Evolutionary conservation across 2,888 invertebrate species (phyloP), one percentile per base, ranked within the genome.

Genomic region (Aleiodes testaceus): DNA sequence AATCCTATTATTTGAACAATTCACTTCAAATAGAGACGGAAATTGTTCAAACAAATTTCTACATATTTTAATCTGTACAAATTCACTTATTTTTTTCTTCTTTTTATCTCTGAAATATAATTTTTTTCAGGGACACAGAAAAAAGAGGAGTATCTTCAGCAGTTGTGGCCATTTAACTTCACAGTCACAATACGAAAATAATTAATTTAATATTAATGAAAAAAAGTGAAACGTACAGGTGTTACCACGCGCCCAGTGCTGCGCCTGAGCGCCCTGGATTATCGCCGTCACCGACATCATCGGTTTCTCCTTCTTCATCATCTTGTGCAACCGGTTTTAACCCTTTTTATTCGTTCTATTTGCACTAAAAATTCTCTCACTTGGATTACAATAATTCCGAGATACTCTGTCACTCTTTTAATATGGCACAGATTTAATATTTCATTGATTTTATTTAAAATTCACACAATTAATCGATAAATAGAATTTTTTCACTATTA

Each of bases 291-390:
- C 94, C 87, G 94, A 94, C 93, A 94, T 93, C 90, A 94, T 94
- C 83, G 94, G 94, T 87, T 94, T 94, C 88, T 94, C 94, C 89
- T 94, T 94, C 90, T 94, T 94, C 91, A 94, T 92, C 93, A 94
- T 92, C 82, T 88, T 89, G 82, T 73, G 55, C 42, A 65, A 64
- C 53, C 64, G 53, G 68, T 66, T 26, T 30, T 22, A 22, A 42
- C 16, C 30, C 47, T 42, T 16, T 59, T 20, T 30, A 22, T 20
- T 9, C 16, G 18, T 42, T 52, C 36, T 55, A 11, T 65, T 16
- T 14, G 9, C 26, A 44, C 45, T 45, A 4, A 30, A 61, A 53
- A 47, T 59, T 49, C n/a, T 59, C 66, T 50, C 50, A 55, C 30
- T 12, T 49, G 9, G 42, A 20, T 52, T 52, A 22, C 49, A 18